These are phyloP conservation scores for Eulemur rufifrons DNA, from an alignment of 2,113 vertebrate genomes.

Conservation along the genomic window DNA sequence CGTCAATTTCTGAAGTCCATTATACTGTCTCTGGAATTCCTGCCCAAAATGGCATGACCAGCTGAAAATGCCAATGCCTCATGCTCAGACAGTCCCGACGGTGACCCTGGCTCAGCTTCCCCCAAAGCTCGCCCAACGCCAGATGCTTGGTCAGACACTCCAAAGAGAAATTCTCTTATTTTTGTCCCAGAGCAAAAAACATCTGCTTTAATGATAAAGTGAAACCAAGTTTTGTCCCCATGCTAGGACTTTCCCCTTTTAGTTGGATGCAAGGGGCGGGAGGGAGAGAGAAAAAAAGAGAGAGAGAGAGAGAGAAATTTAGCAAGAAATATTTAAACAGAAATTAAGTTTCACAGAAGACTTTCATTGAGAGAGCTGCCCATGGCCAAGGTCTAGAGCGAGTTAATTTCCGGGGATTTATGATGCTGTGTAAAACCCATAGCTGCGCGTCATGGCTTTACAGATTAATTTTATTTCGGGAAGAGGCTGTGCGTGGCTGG, in stretches of 20 bases:
- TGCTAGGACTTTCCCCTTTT: neutral
- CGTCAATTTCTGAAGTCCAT: neutral
- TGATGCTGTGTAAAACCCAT: slow-evolving; percentile 70
- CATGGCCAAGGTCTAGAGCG: slow-evolving; percentile 52
- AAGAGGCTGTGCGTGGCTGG: slow-evolving; percentile 56
- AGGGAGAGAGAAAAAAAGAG: too few species aligned
- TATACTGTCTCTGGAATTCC: neutral
- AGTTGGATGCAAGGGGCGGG: neutral
- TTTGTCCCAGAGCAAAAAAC: fast-evolving
- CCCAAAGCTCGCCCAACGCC: fast-evolving
- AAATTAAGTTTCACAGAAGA: slow-evolving; percentile 70
- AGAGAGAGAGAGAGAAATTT: neutral
- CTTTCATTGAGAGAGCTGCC: slow-evolving; percentile 25
- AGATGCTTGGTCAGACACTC: neutral
- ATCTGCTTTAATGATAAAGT: neutral
- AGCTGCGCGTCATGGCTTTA: slow-evolving; percentile 69
- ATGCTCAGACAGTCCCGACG: neutral
- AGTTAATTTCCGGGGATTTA: slow-evolving; percentile 82
- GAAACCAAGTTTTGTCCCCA: slow-evolving; percentile 33
- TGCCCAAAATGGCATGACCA: neutral
- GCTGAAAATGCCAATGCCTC: neutral
- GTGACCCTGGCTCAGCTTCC: fast-evolving
- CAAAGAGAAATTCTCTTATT: neutral
- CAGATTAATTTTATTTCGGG: slow-evolving; percentile 76
- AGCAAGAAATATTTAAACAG: slow-evolving; percentile 15